Conservation (phyloP, 35 echinoderm and acorn worm genomes). For the Chiridota heheva region DNA sequence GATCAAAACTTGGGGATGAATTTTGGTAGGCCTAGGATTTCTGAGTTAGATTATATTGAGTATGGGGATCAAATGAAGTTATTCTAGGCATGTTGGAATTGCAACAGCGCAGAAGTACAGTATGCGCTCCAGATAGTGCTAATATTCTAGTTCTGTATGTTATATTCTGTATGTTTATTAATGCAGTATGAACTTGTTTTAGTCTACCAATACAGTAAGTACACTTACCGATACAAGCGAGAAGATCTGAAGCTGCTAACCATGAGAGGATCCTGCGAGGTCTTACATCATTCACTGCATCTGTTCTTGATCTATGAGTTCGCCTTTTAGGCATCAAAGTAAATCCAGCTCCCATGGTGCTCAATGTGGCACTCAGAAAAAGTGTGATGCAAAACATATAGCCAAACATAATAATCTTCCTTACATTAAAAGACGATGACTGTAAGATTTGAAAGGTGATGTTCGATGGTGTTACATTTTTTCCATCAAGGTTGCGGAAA, state of each 20-base stretch:
- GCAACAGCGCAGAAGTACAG: too few species aligned
- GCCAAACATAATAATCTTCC: not conserved
- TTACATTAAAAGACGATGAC: not conserved
- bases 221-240: conserved; percentile 26
- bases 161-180: too few species aligned
- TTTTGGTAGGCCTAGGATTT: too few species aligned
- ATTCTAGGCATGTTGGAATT: too few species aligned
- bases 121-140: too few species aligned
- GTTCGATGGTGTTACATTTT: not conserved
- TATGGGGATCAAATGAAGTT: too few species aligned
- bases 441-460: not conserved
- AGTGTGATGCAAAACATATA: conserved; percentile 27
- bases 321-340: conserved; percentile 24
- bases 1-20: too few species aligned
- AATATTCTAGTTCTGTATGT: too few species aligned
- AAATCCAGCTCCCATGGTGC: conserved; percentile 20
- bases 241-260: conserved; percentile 30
- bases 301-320: conserved; percentile 11
- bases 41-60: too few species aligned
- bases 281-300: conserved; percentile 30
- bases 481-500: not conserved
- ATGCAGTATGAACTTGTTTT: too few species aligned
- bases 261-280: conserved; percentile 34
- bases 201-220: too few species aligned
- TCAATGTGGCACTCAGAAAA: not conserved